Evolutionary conservation across 1,140 invertebrate species (phyloP).

Genomic region (Drosophila guanche): DNA sequence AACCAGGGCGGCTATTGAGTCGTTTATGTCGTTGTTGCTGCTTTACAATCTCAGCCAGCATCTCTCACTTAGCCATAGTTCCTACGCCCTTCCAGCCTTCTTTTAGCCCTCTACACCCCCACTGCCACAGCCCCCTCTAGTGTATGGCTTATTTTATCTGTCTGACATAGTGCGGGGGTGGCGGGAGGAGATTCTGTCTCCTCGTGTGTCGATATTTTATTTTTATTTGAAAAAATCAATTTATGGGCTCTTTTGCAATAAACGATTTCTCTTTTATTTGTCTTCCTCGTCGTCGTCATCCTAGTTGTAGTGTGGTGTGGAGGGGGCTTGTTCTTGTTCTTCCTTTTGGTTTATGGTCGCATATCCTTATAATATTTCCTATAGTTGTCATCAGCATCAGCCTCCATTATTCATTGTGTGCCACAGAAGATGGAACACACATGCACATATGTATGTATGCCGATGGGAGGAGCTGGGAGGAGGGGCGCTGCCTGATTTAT

Average conservation of each 20-base stretch:
- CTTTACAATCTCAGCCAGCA: slow-evolving; percentile 20
- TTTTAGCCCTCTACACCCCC: background rate
- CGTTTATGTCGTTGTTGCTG: slow-evolving; percentile 33
- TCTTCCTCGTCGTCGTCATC: slow-evolving; percentile 40
- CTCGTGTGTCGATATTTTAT: slow-evolving; percentile 72
- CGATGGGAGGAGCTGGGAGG: background rate
- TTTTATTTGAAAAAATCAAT: slow-evolving; percentile 82
- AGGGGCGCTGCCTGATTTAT: slow-evolving; percentile 34
- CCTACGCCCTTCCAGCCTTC: slow-evolving; percentile 14
- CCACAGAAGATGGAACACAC: background rate
- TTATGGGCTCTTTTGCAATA: slow-evolving; percentile 80
- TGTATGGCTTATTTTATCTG: slow-evolving; percentile 76
- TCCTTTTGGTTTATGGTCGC: slow-evolving; percentile 70
- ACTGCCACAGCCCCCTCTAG: slow-evolving; percentile 23
- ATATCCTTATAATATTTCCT: slow-evolving; percentile 81
- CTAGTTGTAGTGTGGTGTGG: too few species aligned
- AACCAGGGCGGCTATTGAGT: slow-evolving; percentile 47
- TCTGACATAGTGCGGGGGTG: slow-evolving; percentile 8
- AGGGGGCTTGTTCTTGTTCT: slow-evolving; percentile 21
- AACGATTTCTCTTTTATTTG: slow-evolving; percentile 82
- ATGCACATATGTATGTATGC: background rate
- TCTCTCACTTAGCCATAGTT: slow-evolving; percentile 35
- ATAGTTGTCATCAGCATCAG: slow-evolving; percentile 68
- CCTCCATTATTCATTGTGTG: slow-evolving; percentile 65
- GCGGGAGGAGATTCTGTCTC: slow-evolving; percentile 7